Percentiles rank a stretch among this genome's conserved stretches.
These are phyloP conservation scores for Conops quadrifasciatus DNA, from an alignment of 2,888 invertebrate genomes.

Conservation along the genomic window DNA sequence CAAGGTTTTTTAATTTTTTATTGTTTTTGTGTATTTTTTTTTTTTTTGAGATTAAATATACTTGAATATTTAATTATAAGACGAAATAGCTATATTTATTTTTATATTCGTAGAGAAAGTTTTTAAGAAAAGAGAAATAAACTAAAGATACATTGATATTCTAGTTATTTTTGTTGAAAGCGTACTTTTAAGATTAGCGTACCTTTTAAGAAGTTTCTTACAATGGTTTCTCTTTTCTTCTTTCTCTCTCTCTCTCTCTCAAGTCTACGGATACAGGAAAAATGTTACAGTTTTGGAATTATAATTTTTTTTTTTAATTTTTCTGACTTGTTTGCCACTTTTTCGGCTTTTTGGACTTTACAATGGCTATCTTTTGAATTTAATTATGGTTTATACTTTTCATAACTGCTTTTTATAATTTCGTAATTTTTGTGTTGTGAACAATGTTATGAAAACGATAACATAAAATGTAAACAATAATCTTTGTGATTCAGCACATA, in stretches of 20 bases:
- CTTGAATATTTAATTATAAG: constrained; percentile 8
- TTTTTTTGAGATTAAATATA: constrained; percentile 22
- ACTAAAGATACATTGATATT: constrained; percentile 15
- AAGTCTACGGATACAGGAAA: constrained; percentile 20
- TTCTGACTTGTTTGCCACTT: constrained; percentile 3
- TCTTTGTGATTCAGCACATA: constrained; percentile 31
- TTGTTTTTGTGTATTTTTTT: constrained; percentile 46
- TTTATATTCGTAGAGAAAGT: neutral
- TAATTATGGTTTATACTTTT: neutral
- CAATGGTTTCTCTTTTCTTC: constrained; percentile 6
- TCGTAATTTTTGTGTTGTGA: constrained; percentile 16
- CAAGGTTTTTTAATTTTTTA: constrained; percentile 56
- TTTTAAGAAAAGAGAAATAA: constrained; percentile 14
- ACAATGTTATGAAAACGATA: constrained; percentile 17
- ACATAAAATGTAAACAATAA: constrained; percentile 33
- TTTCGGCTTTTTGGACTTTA: constrained; percentile 16
- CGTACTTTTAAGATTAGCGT: constrained; percentile 8
- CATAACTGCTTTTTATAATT: neutral
- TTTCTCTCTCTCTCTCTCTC: neutral
- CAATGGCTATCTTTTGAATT: neutral
- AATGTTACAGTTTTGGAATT: constrained; percentile 15
- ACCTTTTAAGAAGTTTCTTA: constrained; percentile 20
- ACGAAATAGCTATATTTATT: constrained; percentile 10
- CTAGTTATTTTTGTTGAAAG: constrained; percentile 1
- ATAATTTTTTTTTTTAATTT: constrained; percentile 21